Evolutionary conservation across 2,797 vertebrate genomes (phyloP).

Genomic region (Sebastes kiyomatsui): DNA sequence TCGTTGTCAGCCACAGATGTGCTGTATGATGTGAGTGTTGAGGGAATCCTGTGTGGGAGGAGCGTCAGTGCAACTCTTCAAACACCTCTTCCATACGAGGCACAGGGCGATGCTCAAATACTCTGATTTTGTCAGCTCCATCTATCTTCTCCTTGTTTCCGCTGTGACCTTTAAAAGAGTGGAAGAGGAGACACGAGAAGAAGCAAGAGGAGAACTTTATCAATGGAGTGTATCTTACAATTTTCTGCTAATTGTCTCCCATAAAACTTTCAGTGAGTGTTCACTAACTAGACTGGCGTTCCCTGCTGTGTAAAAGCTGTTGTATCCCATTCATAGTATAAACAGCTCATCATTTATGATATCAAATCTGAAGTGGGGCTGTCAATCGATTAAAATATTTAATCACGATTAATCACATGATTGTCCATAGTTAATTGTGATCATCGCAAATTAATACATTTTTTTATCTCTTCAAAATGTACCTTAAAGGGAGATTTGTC

Average conservation of each 20-base stretch:
- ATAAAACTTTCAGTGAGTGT: not conserved
- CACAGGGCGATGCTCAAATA: not conserved
- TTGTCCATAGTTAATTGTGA: too few relatives aligned
- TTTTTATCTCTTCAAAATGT: too few relatives aligned
- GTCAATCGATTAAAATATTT: too few relatives aligned
- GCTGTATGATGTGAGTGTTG: not conserved
- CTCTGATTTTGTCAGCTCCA: not conserved
- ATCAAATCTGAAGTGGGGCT: not conserved
- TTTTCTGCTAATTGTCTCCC: constrained; percentile 21
- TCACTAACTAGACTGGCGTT: constrained; percentile 16
- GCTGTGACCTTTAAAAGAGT: constrained; percentile 44
- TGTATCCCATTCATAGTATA: not conserved
- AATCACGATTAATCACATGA: too few relatives aligned
- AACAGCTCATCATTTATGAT: constrained; percentile 1
- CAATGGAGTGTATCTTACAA: constrained; percentile 12
- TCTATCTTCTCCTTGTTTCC: constrained; percentile 42
- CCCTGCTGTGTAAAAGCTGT: constrained; percentile 4
- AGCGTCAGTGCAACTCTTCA: not conserved
- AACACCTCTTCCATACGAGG: not conserved
- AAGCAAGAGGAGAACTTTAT: constrained; percentile 31
- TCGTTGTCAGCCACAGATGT: not conserved
- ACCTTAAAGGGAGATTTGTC: too few relatives aligned
- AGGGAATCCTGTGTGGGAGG: not conserved
- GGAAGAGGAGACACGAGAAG: not conserved
- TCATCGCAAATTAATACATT: too few relatives aligned